Base-by-base conservation (phyloP, 2,888 invertebrate genomes). In the Scaptomyza flava region DNA sequence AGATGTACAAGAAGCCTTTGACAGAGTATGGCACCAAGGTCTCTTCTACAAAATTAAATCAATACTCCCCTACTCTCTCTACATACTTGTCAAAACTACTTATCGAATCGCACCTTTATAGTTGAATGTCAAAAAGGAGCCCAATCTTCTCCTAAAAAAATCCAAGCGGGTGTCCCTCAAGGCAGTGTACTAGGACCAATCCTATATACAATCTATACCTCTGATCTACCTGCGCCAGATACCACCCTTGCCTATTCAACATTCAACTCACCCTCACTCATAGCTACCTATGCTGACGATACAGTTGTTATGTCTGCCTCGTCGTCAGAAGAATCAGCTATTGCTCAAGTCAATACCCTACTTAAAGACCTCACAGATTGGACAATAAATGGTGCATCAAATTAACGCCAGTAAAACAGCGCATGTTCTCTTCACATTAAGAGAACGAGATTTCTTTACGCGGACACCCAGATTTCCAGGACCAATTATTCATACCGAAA, bases 221-320 rank as follows among this genome's bases (percentile, higher is more conserved):
- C 56, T 1, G 56, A 56, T 14, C 6, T 46, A 12, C 56, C 56
- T 7, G 11, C 11, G 6, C 42, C 42, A 5, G 42, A 42, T 20
- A 11, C 42, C 0, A 11, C 2, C 9, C 20, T 42, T 4, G 11
- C 33, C 5, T 11, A 43, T 2, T 20, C 20, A 9, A 11, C 42
- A 6, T 12, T 6, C 20, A 43, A 43, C 20, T 20, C 8, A 36
- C 12, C 6, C 0, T 6, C 45, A 3, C 7, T 45, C 9, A 8
- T 45, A n/a, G 43, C 43, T 11, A 54, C 54, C 7, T 56, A 56
- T 14, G 45, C 46, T 1, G 45, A 56, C 2, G 56, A 45, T 6
- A 56, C 46, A 6, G 3, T 34, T 9, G 7, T 56, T 9, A 46
- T 45, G 56, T 17, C 46, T 1, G 17, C 45, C 14, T 6, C 20